A percentile compares a stretch with the other conserved stretches of the same genome.
These are phyloP conservation scores for Brachionus angularis DNA, from an alignment of 1,140 invertebrate genomes.

Conservation along the genomic window DNA sequence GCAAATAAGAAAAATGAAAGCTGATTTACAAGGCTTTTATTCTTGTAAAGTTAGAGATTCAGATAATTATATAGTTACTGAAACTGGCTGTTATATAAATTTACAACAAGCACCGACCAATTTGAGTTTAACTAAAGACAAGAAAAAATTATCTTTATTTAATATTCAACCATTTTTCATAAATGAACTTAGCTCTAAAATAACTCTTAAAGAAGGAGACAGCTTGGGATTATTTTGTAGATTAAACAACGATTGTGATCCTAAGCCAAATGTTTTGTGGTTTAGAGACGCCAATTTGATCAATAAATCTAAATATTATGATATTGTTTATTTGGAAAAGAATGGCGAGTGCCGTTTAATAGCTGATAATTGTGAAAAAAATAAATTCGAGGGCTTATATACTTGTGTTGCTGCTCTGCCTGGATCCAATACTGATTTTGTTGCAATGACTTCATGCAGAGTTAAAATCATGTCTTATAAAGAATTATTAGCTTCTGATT, in stretches of 20 bases:
- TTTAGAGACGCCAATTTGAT: slow-evolving; percentile 10
- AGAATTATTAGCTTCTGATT: slow-evolving; percentile 2
- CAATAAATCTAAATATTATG: slow-evolving; percentile 1
- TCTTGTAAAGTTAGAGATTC: background rate
- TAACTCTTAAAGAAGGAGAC: slow-evolving; percentile 10
- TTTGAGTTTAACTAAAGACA: slow-evolving; percentile 2
- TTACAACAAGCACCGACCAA: background rate
- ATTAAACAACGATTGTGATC: slow-evolving; percentile 29
- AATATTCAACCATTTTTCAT: slow-evolving; percentile 21
- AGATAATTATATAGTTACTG: background rate
- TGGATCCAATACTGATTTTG: background rate
- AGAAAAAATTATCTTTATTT: slow-evolving; percentile 8
- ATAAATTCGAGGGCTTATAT: slow-evolving; percentile 10
- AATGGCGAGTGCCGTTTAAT: slow-evolving; percentile 16
- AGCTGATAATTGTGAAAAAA: slow-evolving; percentile 1
- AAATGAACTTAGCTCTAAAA: slow-evolving; percentile 3
- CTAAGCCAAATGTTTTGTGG: slow-evolving; percentile 23
- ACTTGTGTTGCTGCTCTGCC: slow-evolving; percentile 29
- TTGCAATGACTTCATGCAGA: background rate
- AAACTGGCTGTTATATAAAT: slow-evolving; percentile 14
- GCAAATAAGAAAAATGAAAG: slow-evolving; percentile 24
- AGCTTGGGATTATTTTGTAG: slow-evolving; percentile 16
- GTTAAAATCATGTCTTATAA: slow-evolving; percentile 20
- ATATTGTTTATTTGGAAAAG: background rate
- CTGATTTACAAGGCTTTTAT: background rate